These are phyloP conservation scores for Stichopus chloronotus DNA, from an alignment of 35 echinoderm and acorn worm genomes.

Conservation along the genomic window DNA sequence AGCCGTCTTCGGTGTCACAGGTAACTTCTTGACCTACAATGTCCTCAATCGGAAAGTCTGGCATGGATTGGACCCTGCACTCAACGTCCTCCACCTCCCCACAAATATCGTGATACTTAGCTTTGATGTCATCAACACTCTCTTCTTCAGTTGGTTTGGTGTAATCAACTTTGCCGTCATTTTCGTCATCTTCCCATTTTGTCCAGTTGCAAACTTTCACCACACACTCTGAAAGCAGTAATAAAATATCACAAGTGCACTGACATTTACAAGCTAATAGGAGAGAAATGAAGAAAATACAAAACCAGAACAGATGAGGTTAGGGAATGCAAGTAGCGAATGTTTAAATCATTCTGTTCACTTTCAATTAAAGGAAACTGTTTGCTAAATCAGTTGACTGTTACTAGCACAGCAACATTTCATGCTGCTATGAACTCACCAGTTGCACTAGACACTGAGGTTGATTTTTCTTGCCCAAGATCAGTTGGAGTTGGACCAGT, in stretches of 20 bases:
- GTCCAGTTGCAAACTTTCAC: constrained; percentile 36
- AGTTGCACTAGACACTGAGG: not conserved
- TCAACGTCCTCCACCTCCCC: constrained; percentile 21
- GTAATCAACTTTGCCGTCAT: constrained; percentile 34
- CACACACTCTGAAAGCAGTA: constrained; percentile 23
- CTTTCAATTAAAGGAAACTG: no score
- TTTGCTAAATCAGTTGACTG: no score
- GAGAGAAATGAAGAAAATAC: not conserved
- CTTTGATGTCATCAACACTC: not conserved
- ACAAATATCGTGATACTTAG: not conserved
- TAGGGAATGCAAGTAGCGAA: not conserved
- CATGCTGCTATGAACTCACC: not conserved
- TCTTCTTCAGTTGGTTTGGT: constrained; percentile 27
- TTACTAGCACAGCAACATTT: no score
- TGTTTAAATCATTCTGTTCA: no score
- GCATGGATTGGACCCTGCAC: constrained; percentile 36
- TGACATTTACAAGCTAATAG: constrained; percentile 4
- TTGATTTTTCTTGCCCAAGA: constrained; percentile 14
- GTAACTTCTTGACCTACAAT: constrained; percentile 21
- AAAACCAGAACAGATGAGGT: not conserved
- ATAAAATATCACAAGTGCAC: not conserved
- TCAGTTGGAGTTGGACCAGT: not conserved
- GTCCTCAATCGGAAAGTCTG: constrained; percentile 41
- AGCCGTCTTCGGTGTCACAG: not conserved
- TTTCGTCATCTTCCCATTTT: constrained; percentile 46